These are phyloP conservation scores for Ptyas mucosa DNA, from an alignment of 2,113 vertebrate genomes.

Conservation along the genomic window DNA sequence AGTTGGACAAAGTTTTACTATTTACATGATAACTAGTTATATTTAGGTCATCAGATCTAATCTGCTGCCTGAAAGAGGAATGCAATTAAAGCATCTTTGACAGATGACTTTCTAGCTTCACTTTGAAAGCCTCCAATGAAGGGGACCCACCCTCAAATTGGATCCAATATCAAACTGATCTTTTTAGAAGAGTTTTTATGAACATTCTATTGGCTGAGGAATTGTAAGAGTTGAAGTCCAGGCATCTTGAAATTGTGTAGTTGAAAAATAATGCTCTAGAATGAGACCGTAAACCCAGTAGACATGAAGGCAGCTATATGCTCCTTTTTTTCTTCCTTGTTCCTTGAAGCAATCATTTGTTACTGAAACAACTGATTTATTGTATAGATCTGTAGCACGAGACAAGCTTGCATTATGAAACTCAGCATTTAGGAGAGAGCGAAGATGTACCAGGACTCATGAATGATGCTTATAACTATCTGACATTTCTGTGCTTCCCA, in stretches of 20 bases:
- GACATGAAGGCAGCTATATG: background rate
- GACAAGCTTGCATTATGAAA: conserved; percentile 29
- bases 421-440: background rate
- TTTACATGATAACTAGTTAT: background rate
- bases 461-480: background rate
- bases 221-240: background rate
- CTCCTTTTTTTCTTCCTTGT: background rate
- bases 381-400: background rate
- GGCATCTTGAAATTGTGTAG: background rate
- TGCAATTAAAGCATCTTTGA: background rate
- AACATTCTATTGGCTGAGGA: background rate
- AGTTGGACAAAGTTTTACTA: background rate
- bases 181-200: background rate
- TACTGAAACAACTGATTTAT: conserved; percentile 3
- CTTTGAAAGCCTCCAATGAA: background rate
- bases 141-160: background rate
- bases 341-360: conserved; percentile 3
- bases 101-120: background rate
- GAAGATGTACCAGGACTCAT: background rate
- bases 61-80: background rate
- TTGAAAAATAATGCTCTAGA: background rate
- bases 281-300: background rate
- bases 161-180: background rate
- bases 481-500: conserved; percentile 17
- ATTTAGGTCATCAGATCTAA: background rate